A percentile compares a stretch with the other conserved stretches of the same genome.
phyloP scores from a whole-genome alignment of 2,113 vertebrate genomes.

The Phalacrocorax brasilianus region DNA sequence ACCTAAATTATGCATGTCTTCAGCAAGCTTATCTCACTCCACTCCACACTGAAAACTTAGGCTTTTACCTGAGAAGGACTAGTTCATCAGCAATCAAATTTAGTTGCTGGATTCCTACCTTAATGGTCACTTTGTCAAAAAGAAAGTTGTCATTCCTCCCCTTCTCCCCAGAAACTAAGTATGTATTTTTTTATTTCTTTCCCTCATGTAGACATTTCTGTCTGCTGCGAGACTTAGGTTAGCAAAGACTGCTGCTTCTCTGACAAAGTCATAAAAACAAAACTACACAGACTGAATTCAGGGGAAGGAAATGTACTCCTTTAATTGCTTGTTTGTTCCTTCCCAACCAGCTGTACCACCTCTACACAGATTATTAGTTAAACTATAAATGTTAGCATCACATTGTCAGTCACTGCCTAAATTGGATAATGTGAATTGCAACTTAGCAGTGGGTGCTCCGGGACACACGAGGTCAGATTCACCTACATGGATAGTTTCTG shows the following conservation, averaged over 20 bases:
- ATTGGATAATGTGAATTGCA: background rate
- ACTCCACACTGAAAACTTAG: background rate
- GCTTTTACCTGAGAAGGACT: background rate
- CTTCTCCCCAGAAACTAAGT: background rate
- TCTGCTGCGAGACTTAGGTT: background rate
- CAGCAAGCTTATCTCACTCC: background rate
- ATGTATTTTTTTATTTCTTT: background rate
- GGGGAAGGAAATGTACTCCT: background rate
- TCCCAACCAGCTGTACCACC: background rate
- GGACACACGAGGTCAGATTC: background rate
- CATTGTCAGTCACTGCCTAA: background rate
- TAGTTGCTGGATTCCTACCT: background rate
- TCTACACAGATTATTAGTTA: background rate
- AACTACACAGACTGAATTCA: background rate
- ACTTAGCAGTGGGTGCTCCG: background rate
- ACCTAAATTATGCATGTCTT: background rate
- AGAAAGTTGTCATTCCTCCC: background rate
- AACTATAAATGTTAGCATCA: background rate
- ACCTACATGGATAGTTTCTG: background rate
- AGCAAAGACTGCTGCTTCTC: background rate
- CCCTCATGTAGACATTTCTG: background rate
- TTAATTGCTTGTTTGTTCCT: conserved; percentile 36
- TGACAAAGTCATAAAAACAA: background rate
- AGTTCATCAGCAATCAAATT: background rate
- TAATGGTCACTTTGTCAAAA: background rate